Percentiles rank a stretch among this genome's conserved stretches.
Evolutionary conservation across 35 echinoderm and acorn worm genomes (phyloP).

Genomic region (Nesometra sesokonis): DNA sequence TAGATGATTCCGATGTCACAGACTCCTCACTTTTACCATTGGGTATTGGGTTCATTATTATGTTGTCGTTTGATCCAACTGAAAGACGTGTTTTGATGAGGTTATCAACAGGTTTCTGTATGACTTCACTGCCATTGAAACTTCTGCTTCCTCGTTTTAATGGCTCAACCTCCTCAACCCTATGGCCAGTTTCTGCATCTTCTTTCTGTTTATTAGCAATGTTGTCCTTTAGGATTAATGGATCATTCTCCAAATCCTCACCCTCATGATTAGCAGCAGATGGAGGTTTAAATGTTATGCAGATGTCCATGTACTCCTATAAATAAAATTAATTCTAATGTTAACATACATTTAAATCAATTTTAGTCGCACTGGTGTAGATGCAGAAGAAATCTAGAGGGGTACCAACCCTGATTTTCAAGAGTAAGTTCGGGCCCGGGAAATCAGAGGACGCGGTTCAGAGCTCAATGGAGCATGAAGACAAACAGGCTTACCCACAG

Average conservation of each 20-base stretch:
- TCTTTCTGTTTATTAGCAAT: neutral
- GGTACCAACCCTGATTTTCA: too few species aligned
- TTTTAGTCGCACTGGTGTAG: too few species aligned
- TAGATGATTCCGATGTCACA: slow-evolving; percentile 88
- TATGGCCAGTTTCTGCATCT: neutral
- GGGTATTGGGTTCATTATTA: neutral
- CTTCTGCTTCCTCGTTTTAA: slow-evolving; percentile 41
- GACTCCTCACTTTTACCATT: slow-evolving; percentile 89
- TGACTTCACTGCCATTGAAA: slow-evolving; percentile 31
- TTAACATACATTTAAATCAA: too few species aligned
- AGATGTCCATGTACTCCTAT: slow-evolving; percentile 88
- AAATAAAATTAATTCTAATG: neutral
- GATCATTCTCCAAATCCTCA: slow-evolving; percentile 4
- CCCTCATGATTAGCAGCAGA: slow-evolving; percentile 37
- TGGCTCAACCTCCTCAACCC: slow-evolving; percentile 22
- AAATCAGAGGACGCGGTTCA: too few species aligned
- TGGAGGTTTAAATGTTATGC: slow-evolving; percentile 36
- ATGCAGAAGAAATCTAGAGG: too few species aligned
- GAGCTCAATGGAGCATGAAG: too few species aligned
- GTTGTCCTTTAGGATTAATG: neutral
- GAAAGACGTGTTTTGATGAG: neutral
- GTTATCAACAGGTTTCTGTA: neutral
- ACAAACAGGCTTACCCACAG: too few species aligned
- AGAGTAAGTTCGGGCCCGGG: too few species aligned
- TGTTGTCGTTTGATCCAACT: neutral